Evolutionary conservation across 1,140 invertebrate genomes (phyloP).

Genomic region (Drosophila auraria): DNA sequence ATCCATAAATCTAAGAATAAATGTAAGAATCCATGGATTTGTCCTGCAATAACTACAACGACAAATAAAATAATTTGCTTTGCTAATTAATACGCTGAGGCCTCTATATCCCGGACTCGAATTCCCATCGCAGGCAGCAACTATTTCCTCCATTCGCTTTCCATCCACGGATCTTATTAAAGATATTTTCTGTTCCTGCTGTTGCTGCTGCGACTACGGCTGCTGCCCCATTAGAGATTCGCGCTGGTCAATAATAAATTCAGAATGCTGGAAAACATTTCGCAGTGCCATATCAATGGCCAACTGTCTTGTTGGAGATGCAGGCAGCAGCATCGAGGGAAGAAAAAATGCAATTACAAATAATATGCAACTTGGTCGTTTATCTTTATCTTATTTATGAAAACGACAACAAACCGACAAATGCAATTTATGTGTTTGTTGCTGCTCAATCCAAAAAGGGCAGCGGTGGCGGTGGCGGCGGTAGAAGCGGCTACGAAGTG

Average conservation of each 20-base stretch:
- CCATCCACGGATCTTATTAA: conserved; percentile 44
- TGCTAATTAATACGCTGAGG: conserved; percentile 8
- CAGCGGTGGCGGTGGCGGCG: conserved; percentile 14
- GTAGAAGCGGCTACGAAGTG: conserved; percentile 12
- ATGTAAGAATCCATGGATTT: background rate
- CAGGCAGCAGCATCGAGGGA: conserved; percentile 42
- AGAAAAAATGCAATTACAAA: conserved; percentile 85
- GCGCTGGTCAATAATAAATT: conserved; percentile 62
- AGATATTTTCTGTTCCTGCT: conserved; percentile 27
- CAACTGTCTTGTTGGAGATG: conserved; percentile 50
- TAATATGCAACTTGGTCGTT: conserved; percentile 84
- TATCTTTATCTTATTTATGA: conserved; percentile 85
- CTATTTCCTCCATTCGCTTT: conserved; percentile 25
- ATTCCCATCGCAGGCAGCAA: conserved; percentile 11
- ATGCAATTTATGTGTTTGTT: conserved; percentile 85
- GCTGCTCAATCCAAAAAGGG: conserved; percentile 74
- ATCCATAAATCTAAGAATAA: background rate
- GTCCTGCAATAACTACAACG: background rate
- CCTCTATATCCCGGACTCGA: background rate
- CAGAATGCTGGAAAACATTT: conserved; percentile 70
- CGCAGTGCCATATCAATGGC: conserved; percentile 70
- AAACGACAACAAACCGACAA: conserved; percentile 85
- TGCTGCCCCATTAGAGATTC: conserved; percentile 52
- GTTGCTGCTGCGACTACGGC: background rate
- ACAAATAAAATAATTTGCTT: conserved; percentile 16